These are phyloP conservation scores for Sesia bembeciformis DNA, from an alignment of 2,888 invertebrate species.

Conservation along the genomic window DNA sequence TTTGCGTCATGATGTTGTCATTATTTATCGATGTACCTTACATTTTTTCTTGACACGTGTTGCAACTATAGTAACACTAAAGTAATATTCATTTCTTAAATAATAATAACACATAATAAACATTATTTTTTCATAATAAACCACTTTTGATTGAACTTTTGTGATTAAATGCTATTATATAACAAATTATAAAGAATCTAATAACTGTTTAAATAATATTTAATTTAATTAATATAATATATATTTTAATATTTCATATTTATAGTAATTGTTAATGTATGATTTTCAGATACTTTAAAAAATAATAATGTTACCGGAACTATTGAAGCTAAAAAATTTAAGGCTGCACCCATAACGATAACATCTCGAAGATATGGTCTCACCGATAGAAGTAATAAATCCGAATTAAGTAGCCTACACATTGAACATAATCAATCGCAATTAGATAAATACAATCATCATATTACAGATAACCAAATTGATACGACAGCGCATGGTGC, in stretches of 20 bases:
- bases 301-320: slow-evolving; percentile 39
- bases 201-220: no score
- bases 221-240: slow-evolving; percentile 1
- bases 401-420: slow-evolving; percentile 27
- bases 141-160: no score
- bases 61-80: no score
- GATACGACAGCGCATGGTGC: slow-evolving; percentile 29
- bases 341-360: slow-evolving; percentile 14
- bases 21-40: no score
- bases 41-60: no score
- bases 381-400: slow-evolving; percentile 19
- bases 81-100: no score
- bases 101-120: no score
- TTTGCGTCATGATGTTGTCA: no score
- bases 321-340: slow-evolving; percentile 33
- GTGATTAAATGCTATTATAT: no score
- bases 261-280: neutral
- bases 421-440: slow-evolving; percentile 43
- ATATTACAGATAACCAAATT: slow-evolving; percentile 50
- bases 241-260: neutral
- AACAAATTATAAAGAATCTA: no score
- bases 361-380: slow-evolving; percentile 27
- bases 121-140: no score
- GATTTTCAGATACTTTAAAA: slow-evolving; percentile 44
- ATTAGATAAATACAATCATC: slow-evolving; percentile 22